Evolutionary conservation across 2,888 invertebrate species (phyloP), one percentile per base, ranked within the genome.

Genomic region (Spatulosminthurus flaviceps): DNA sequence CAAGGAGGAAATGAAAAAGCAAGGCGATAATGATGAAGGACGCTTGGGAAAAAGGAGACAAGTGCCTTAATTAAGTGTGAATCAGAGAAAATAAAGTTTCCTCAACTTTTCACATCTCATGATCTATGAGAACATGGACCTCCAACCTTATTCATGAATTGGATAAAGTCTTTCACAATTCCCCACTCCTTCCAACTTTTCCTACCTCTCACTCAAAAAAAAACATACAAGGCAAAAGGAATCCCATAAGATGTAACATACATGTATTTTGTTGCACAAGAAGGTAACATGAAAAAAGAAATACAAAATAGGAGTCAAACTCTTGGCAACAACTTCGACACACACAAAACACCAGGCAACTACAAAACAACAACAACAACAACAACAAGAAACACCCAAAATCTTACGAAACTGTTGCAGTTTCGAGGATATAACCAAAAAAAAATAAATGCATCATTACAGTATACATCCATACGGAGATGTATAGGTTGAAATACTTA

Each of bases 21-120:
- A 80, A 79, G 69, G 71, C 43, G 43, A 43, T 67, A 76, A 77
- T 81, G 81, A 81, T 78, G 81, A 81, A 81, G 78, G 80, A 78
- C 79, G 72, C 79, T 61, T 73, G 69, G 80, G 78, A 76, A 79
- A 75, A 80, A 78, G 70, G 72, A 79, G 77, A 81, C 81, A 81
- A 81, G 81, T 75, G 81, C 79, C 79, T 81, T 81, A 81, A 81
- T 81, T 81, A 80, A 76, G 81, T 78, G 76, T 81, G 80, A 81
- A 81, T 81, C 78, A 76, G 78, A 26, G 69, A 76, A 81, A 81
- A 80, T 81, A 71, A 81, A 81, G 78, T 78, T 79, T 79, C 51
- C 41, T 41, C 28, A 67, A 76, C 67, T 69, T 76, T 76, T 76
- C 21, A 28, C 22, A 19, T 64, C 66, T 64, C 64, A 64, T 64